Percentiles rank a stretch among this genome's conserved stretches.
Evolutionary conservation across 2,113 vertebrate genomes (phyloP).

Genomic region (Thinocorus orbignyianus): DNA sequence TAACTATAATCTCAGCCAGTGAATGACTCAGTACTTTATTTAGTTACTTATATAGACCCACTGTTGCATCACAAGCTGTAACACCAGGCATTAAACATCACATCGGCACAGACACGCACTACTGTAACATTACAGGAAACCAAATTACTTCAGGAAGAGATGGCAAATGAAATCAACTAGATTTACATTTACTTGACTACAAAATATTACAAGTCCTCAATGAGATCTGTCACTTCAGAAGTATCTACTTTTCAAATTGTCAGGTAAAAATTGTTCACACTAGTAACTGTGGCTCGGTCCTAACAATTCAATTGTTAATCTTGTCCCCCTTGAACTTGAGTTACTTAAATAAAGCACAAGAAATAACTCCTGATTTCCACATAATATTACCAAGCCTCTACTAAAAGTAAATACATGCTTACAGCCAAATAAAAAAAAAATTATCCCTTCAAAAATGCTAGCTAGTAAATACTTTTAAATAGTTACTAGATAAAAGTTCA

Average conservation of each 20-base stretch:
- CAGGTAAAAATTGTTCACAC: neutral
- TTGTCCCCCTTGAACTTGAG: neutral
- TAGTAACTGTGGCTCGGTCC: neutral
- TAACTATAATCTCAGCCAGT: neutral
- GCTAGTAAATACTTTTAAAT: neutral
- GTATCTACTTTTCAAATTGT: neutral
- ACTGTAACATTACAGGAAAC: neutral
- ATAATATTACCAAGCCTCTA: neutral
- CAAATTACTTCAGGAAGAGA: neutral
- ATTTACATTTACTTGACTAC: neutral
- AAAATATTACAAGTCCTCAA: neutral
- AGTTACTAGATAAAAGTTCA: neutral
- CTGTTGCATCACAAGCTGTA: neutral
- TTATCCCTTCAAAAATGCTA: neutral
- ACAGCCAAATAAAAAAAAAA: neutral
- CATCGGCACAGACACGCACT: rapidly evolving
- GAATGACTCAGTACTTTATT: neutral
- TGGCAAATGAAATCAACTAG: neutral
- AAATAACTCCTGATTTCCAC: neutral
- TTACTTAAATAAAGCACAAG: neutral
- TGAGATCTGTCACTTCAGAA: neutral
- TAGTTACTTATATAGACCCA: neutral
- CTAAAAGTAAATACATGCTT: neutral
- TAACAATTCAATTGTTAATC: neutral
- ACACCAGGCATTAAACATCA: neutral